Base-by-base conservation (phyloP, 2,888 invertebrate genomes). In the Troglohyphantes excavatus region DNA sequence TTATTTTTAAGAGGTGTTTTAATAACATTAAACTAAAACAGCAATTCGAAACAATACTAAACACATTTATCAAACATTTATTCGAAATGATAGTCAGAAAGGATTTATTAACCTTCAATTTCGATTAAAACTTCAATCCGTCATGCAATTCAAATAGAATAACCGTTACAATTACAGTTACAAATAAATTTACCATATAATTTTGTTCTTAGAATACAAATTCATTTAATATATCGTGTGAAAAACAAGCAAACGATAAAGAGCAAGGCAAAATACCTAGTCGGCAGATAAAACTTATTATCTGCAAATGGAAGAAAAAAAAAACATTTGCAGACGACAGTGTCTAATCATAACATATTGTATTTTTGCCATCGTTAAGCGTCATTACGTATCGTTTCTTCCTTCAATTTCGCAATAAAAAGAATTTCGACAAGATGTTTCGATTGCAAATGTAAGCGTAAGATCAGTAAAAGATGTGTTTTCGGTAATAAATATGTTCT, bases 401-500 rank as follows among this genome's bases (percentile, higher is more conserved):
- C 72, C 72, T 39, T 82, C 26, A 26, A 61, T 23, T 63, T 63
- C 43, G 73, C 63, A 83, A 72, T 73, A 83, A 73, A 73, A 78
- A 53, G 1, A 72, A 83, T 72, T 83, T 26, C 26, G 61, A 83
- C 72, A 83, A 73, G 61, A 83, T 83, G 83, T 63, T 83, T 63
- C 72, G 83, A 63, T 73, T 73, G 83, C 83, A 83, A 73, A 72
- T 72, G 72, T 63, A 83, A 26, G 43, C 39, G 27, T 73, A 73
- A 63, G 63, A 83, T 73, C 72, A 73, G 63, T 43, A 63, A 53
- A 72, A 83, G 27, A 72, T 63, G 59, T 70, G 63, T 61, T 73
- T 27, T 61, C 43, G 13, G 83, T 68, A 63, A 83, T 65, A 83
- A 83, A 83, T 73, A 83, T 83, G 83, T 73, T 73, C 63, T 46